Base-by-base conservation (phyloP, 2,113 vertebrate species). In the Cisticola juncidis region DNA sequence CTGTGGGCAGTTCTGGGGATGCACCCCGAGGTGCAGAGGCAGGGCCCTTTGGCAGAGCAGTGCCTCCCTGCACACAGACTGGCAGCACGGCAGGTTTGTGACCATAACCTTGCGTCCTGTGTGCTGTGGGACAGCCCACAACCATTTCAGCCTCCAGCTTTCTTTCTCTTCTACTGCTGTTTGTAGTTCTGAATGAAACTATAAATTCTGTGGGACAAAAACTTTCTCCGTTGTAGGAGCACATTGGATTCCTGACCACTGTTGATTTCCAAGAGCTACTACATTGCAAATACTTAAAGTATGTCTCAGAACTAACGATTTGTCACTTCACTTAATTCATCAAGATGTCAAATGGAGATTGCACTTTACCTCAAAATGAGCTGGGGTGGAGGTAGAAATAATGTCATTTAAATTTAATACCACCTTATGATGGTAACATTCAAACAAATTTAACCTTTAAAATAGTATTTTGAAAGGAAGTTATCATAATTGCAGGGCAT, bases 391-490 rank as follows among this genome's bases (percentile, higher is more conserved):
- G 38, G 54, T 78, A 48, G 70, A 94, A 88, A 77, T 86, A 48
- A 24, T 25, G 23, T 53, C 12, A 58, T 83, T 86, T 86, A 73
- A 62, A 60, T 70, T 44, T 64, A 86, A 64, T 58, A 36, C 13
- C 36, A 29, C 45, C 42, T 88, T 86, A 47, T 38, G 61, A 69
- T 50, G 42, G 26, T 50, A 62, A 69, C 29, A 65, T 48, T 81
- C 42, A 88, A 96, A 76, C 31, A 80, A 83, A 88, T 76, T 56
- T 76, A 70, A 79, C 81, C 83, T 95, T 84, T 82, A 80, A 88
- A 85, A 73, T 22, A 82, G 15, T 77, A 47, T 36, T 81, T 77
- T 45, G 56, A 62, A 73, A 77, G 56, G 76, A 88, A 93, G 62
- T 47, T 73, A 61, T 88, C 93, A 73, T 70, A 88, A 73, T 73